Evolutionary conservation across 2,113 vertebrate species (phyloP).

Genomic region (Agapornis roseicollis): DNA sequence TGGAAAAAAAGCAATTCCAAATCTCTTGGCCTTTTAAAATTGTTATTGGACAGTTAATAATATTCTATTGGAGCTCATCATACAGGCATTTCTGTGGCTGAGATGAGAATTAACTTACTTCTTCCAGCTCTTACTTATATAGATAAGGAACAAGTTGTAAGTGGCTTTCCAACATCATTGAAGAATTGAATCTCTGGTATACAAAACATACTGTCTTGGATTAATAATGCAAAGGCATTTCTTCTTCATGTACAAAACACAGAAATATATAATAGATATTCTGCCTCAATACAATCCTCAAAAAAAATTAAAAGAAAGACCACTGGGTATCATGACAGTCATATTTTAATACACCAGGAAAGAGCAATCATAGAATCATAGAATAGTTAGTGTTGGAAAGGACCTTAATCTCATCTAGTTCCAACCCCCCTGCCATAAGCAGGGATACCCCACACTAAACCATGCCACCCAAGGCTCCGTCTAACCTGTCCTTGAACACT

Average conservation of each 20-base stretch:
- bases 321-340: neutral
- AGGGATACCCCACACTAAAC: too few species aligned
- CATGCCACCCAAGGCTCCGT: too few species aligned
- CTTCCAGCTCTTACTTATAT: neutral
- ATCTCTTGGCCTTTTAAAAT: neutral
- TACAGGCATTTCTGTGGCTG: neutral
- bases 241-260: neutral
- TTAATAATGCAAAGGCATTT: neutral
- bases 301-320: neutral
- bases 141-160: neutral
- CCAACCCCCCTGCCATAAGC: too few species aligned
- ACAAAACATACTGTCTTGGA: neutral
- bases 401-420: too few species aligned
- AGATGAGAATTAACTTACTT: neutral
- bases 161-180: neutral
- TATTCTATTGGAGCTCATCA: neutral
- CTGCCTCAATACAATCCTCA: neutral
- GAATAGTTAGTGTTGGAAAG: too few species aligned
- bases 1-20: neutral
- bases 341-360: neutral
- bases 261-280: neutral
- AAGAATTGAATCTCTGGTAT: neutral
- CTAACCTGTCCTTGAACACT: too few species aligned
- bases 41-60: neutral
- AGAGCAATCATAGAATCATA: too few species aligned